These are phyloP conservation scores for Chaetodon trifascialis DNA, from an alignment of 2,113 vertebrate species.

Conservation along the genomic window DNA sequence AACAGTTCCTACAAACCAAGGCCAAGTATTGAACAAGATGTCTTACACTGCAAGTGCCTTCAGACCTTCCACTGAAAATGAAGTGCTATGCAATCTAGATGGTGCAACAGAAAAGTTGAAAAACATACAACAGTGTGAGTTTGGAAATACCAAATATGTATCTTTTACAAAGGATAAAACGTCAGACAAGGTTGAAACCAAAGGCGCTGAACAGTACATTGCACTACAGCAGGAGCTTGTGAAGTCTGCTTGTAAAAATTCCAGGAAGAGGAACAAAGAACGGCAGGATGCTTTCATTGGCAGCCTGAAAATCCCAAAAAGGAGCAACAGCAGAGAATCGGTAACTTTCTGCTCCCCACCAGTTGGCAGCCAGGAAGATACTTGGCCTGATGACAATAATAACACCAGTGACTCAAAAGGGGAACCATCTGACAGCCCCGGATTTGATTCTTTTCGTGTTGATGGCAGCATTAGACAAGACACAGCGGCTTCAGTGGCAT, in stretches of 20 bases:
- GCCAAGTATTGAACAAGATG: not conserved
- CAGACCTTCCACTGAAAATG: slow-evolving; percentile 7
- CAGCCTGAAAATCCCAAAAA: slow-evolving; percentile 79
- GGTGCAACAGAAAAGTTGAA: slow-evolving; percentile 4
- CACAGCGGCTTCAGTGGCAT: not conserved
- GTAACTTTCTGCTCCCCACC: slow-evolving; percentile 41
- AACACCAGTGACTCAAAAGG: slow-evolving; percentile 37
- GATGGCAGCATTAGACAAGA: slow-evolving; percentile 14
- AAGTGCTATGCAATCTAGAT: slow-evolving; percentile 12
- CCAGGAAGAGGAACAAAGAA: slow-evolving; percentile 81
- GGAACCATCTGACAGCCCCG: slow-evolving; percentile 22
- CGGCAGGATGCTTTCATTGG: slow-evolving; percentile 62
- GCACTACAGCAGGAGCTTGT: slow-evolving; percentile 54
- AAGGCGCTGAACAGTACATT: slow-evolving; percentile 46
- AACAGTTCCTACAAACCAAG: not conserved
- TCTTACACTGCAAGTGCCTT: slow-evolving; percentile 13
- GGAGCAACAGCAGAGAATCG: slow-evolving; percentile 54
- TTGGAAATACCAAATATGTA: slow-evolving; percentile 36
- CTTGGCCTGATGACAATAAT: slow-evolving; percentile 46
- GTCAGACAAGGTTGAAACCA: slow-evolving; percentile 42
- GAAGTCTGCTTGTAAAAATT: slow-evolving; percentile 73
- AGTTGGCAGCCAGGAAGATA: slow-evolving; percentile 25
- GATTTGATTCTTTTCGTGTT: slow-evolving; percentile 35
- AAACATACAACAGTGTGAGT: slow-evolving; percentile 13
- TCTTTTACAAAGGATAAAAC: slow-evolving; percentile 23